A percentile compares a stretch with the other conserved stretches of the same genome.
Conservation (phyloP, 2,797 vertebrate species). For the Paguma larvata region DNA sequence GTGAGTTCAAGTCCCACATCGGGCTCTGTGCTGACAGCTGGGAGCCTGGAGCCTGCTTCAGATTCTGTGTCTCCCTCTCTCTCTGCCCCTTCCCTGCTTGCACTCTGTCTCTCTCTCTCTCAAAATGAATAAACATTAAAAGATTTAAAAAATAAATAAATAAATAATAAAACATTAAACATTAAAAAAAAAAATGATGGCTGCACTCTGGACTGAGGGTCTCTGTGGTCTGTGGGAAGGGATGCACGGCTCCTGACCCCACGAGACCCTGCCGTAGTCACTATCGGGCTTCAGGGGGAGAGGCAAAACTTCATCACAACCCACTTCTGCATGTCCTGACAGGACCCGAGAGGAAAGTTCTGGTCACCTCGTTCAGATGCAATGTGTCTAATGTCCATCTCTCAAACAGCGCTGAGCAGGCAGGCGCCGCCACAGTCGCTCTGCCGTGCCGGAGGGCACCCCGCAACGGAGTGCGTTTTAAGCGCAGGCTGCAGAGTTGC, state of each 20-base stretch:
- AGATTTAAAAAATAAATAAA: too few species aligned
- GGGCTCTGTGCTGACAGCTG: too few species aligned
- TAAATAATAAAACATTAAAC: too few species aligned
- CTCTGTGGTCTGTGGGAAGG: rapidly evolving
- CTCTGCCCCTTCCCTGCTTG: too few species aligned
- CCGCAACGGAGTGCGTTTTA: rapidly evolving
- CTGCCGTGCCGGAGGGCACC: rapidly evolving
- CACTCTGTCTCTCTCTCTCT: too few species aligned
- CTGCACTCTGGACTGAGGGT: background rate
- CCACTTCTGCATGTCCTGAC: background rate
- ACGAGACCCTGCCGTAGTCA: too few species aligned
- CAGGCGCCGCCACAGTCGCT: rapidly evolving
- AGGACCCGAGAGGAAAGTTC: rapidly evolving
- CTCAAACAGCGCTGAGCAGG: background rate
- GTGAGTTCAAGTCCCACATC: too few species aligned
- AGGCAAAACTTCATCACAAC: background rate
- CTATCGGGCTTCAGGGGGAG: background rate
- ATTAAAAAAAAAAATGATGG: background rate
- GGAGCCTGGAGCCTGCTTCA: too few species aligned
- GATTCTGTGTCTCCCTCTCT: too few species aligned
- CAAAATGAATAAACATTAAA: too few species aligned
- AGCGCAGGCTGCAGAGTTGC: rapidly evolving
- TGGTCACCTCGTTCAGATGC: background rate
- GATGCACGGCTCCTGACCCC: rapidly evolving
- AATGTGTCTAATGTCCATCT: background rate